Evolutionary conservation across 2,113 vertebrate genomes (phyloP).

Genomic region (Boleophthalmus pectinirostris): DNA sequence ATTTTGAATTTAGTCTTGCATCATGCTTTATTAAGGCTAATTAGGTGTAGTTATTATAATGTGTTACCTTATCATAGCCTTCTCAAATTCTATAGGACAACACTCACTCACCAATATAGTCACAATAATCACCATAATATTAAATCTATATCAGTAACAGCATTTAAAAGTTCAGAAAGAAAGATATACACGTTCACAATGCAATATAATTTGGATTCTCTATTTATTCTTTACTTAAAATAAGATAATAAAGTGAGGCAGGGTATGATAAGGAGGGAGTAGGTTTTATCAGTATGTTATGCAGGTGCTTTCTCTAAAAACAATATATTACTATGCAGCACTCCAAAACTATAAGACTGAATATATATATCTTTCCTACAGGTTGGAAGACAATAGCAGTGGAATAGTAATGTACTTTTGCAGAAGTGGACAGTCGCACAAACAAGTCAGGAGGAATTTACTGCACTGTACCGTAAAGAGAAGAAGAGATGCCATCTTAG

Average conservation of each 20-base stretch:
- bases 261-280: neutral
- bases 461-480: neutral
- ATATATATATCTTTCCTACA: slow-evolving; percentile 29
- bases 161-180: neutral
- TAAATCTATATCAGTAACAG: neutral
- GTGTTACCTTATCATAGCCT: too few relatives aligned
- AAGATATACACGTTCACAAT: neutral
- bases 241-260: neutral
- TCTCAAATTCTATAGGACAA: too few relatives aligned
- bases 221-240: neutral
- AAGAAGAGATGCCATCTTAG: neutral
- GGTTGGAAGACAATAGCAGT: slow-evolving; percentile 15
- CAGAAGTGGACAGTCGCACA: slow-evolving; percentile 1
- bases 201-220: neutral
- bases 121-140: too few relatives aligned
- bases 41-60: too few relatives aligned
- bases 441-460: neutral
- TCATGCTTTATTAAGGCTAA: too few relatives aligned
- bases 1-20: too few relatives aligned
- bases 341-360: slow-evolving; percentile 32
- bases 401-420: slow-evolving; percentile 21
- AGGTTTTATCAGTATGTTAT: slow-evolving; percentile 37
- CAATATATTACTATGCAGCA: slow-evolving; percentile 36
- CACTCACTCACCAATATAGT: too few relatives aligned
- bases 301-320: slow-evolving; percentile 32